Evolutionary conservation across 2,113 vertebrate genomes (phyloP).

Genomic region (Apteryx owenii): DNA sequence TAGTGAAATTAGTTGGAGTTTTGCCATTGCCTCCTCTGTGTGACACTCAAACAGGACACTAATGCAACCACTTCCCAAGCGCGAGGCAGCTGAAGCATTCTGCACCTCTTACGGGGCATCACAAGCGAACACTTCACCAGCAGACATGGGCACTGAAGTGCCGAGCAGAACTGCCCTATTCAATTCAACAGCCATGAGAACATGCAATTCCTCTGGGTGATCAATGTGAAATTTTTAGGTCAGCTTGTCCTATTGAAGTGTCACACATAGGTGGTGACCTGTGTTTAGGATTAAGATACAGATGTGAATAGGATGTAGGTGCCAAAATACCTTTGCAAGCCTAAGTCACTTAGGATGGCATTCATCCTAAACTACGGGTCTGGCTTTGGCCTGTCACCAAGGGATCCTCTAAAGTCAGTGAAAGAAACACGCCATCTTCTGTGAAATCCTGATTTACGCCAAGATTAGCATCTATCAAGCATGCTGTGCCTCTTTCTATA

Average conservation of each 20-base stretch:
- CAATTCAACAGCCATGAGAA: background rate
- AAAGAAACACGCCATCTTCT: background rate
- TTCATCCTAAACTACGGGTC: background rate
- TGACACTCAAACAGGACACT: background rate
- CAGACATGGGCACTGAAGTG: fast-evolving
- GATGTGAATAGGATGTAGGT: background rate
- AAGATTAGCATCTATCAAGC: background rate
- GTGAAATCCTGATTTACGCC: background rate
- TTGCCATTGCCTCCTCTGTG: background rate
- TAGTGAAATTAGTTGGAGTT: background rate
- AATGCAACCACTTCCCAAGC: background rate
- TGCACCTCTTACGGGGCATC: background rate
- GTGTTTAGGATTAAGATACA: background rate
- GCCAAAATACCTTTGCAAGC: background rate
- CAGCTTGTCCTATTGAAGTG: background rate
- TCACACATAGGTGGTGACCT: background rate
- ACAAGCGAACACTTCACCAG: background rate
- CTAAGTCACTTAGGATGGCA: background rate
- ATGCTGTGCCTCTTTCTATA: background rate
- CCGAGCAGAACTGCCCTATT: background rate
- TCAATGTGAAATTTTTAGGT: background rate
- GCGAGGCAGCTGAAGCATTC: background rate
- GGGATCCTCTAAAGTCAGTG: background rate
- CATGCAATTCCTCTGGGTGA: background rate
- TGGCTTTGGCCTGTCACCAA: background rate